These are phyloP conservation scores for Antheraea mylitta DNA, from an alignment of 1,140 invertebrate genomes.

Conservation along the genomic window DNA sequence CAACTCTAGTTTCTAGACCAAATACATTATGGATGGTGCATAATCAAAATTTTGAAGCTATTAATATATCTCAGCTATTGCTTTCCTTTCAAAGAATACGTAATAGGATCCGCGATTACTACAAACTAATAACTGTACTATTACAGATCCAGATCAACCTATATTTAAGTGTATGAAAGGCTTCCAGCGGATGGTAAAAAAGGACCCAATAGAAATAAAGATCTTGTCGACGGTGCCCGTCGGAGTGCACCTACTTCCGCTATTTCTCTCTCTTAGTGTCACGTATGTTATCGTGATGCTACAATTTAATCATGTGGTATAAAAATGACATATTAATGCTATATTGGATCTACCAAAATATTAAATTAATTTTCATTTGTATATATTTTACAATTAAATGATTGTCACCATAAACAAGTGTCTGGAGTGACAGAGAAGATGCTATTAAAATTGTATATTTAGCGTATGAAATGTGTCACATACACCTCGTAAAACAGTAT, in stretches of 20 bases:
- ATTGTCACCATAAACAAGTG: too few relatives aligned
- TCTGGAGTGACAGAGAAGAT: too few relatives aligned
- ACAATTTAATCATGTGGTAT: constrained; percentile 11
- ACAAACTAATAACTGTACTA: neutral
- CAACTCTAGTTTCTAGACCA: too few relatives aligned
- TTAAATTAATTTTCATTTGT: too few relatives aligned
- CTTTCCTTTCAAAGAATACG: too few relatives aligned
- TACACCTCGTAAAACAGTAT: neutral
- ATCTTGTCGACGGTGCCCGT: neutral
- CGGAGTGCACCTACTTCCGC: neutral
- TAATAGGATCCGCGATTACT: too few relatives aligned
- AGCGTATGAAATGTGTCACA: neutral
- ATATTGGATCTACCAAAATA: too few relatives aligned
- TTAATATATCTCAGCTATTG: too few relatives aligned
- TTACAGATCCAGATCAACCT: constrained; percentile 5
- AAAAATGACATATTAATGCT: neutral
- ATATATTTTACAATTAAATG: too few relatives aligned
- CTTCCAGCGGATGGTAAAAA: neutral
- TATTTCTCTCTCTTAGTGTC: neutral
- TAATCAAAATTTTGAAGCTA: too few relatives aligned
- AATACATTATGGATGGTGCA: too few relatives aligned
- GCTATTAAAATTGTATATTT: neutral
- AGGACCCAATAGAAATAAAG: constrained; percentile 9
- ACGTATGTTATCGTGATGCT: constrained; percentile 7
- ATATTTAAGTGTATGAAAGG: neutral